These are phyloP conservation scores for Actinernus sp. DNA, from an alignment of 92 coral and sea anemone species.

Conservation along the genomic window DNA sequence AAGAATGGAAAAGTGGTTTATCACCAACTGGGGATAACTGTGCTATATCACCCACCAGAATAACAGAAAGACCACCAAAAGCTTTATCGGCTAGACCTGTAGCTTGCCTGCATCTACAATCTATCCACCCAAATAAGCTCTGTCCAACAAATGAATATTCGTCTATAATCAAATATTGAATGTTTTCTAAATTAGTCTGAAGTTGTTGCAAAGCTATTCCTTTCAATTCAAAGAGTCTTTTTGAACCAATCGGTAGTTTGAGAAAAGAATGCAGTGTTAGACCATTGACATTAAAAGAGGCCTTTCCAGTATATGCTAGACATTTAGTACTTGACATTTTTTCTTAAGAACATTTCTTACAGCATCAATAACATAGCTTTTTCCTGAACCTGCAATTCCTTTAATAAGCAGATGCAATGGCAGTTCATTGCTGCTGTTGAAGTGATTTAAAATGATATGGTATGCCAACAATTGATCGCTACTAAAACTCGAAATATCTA, in stretches of 20 bases:
- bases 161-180: constrained; percentile 58
- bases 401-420: constrained; percentile 5
- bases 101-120: constrained; percentile 57
- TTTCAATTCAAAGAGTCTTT: constrained; percentile 64
- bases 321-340: constrained; percentile 3
- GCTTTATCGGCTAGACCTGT: constrained; percentile 37
- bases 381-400: constrained; percentile 8
- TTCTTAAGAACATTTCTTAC: constrained; percentile 4
- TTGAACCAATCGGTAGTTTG: constrained; percentile 56
- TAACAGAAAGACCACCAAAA: constrained; percentile 68
- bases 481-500: constrained; percentile 48
- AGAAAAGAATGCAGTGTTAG: constrained; percentile 56
- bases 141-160: constrained; percentile 71
- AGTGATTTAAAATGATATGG: constrained; percentile 39
- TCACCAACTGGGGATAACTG: constrained; percentile 73
- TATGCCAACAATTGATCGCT: constrained; percentile 49
- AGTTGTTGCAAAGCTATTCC: constrained; percentile 72
- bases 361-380: constrained; percentile 8
- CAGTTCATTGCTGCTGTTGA: constrained; percentile 8
- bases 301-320: constrained; percentile 65
- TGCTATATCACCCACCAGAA: constrained; percentile 70
- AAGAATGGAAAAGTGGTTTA: constrained; percentile 56
- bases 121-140: constrained; percentile 37
- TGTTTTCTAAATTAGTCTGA: constrained; percentile 59
- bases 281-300: constrained; percentile 63